phyloP scores from a whole-genome alignment of 2,797 vertebrate species.

The Somateria mollissima region DNA sequence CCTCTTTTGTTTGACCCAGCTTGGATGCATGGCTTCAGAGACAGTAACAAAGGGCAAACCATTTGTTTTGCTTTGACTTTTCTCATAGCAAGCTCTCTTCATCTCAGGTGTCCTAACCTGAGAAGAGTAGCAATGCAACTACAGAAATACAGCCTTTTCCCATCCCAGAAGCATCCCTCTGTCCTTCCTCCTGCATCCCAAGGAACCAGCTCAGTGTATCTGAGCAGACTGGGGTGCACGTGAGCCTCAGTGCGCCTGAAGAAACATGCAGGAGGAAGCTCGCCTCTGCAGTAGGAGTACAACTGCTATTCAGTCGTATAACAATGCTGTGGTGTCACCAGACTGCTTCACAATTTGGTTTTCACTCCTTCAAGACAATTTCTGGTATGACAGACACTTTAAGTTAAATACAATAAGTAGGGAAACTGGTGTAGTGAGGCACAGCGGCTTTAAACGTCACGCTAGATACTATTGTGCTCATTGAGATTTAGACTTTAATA shows the following conservation, averaged over 20 bases:
- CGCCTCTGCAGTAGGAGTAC: constrained; percentile 39
- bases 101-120: not conserved
- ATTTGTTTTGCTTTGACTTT: not conserved
- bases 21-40: not conserved
- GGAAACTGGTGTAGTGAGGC: constrained; percentile 55
- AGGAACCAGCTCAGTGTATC: rapidly evolving
- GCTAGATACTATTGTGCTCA: constrained; percentile 46
- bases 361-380: constrained; percentile 59
- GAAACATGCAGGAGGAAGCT: constrained; percentile 47
- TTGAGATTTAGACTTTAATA: constrained; percentile 73
- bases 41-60: not conserved
- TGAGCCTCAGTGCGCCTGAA: not conserved
- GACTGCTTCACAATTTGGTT: constrained; percentile 49
- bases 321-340: constrained; percentile 31
- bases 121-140: not conserved
- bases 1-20: not conserved
- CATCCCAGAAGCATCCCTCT: not conserved
- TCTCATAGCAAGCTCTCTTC: not conserved
- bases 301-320: constrained; percentile 38
- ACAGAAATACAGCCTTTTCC: not conserved
- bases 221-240: rapidly evolving
- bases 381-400: constrained; percentile 68
- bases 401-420: constrained; percentile 61
- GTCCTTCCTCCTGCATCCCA: not conserved
- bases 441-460: constrained; percentile 66